Base-by-base conservation (phyloP, 2,888 invertebrate genomes). In the Cyaniris semiargus region DNA sequence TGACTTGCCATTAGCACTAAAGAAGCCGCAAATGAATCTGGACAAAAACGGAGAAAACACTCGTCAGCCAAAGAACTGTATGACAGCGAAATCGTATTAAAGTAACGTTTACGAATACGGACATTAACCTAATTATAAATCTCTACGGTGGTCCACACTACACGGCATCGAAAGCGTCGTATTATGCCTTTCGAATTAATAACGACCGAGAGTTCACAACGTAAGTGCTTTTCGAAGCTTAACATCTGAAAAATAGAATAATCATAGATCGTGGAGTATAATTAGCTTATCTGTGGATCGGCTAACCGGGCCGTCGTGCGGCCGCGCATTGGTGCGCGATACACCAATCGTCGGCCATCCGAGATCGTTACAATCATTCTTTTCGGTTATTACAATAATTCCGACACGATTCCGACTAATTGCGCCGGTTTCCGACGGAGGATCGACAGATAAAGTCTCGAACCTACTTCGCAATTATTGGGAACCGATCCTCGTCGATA, bases 351-450 rank as follows among this genome's bases (percentile, higher is more conserved):
- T 86, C 84, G 81, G 82, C 88, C 84, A 88, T 87, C 88, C 84
- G 83, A 85, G 87, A 86, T 90, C 87, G 89, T 90, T 90, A 88
- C 88, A 88, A 90, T 90, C 89, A 92, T 92, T 92, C 89, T 93
- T 93, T 93, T 93, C 88, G 88, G 89, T 94, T 92, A 94, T 93
- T 93, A 94, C 90, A 93, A 94, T 94, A 93, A 94, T 93, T 92
- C 87, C 89, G 83, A 87, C 90, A 90, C 91, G 90, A 94, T 91
- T 91, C 88, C 88, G 87, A 88, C 89, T 94, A 93, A 94, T 94
- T 93, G 93, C 90, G 87, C 87, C 86, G 86, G 86, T 91, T 91
- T 89, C 90, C 89, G 88, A 88, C 83, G 87, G 88, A 89, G 89
- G 89, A 86, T 86, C 85, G 86, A 86, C 85, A 85, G 85, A 83